Base-by-base conservation (phyloP, 2,888 invertebrate genomes). In the Philonicus albiceps region DNA sequence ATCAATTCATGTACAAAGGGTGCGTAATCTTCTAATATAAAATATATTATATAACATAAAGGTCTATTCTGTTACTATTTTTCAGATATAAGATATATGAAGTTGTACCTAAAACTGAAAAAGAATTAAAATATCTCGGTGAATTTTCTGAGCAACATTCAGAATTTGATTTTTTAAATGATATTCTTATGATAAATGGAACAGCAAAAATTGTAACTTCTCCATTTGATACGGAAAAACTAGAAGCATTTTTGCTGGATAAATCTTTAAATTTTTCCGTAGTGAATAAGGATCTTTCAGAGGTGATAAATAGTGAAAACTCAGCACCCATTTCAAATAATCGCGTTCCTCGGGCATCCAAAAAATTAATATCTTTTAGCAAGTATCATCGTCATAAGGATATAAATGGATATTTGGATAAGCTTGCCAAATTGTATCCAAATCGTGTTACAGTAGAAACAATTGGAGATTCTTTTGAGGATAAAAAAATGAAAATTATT, bases 391-490 rank as follows among this genome's bases (percentile, higher is more conserved):
- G 72, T 0, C 90, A 90, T 55, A 88, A 84, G 30, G 92, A 92
- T 93, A 93, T 95, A 49, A 92, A 93, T 87, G 91, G 90, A 0
- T 94, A 94, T 88, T 89, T 94, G 86, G 92, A 93, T 22, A 90
- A 91, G 16, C 89, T 95, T 75, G 93, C 93, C 0, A 86, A 86
- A 0, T 89, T 91, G 11, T 93, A 94, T 89, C 93, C 94, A 0
- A 88, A 92, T 11, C 90, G 94, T 3, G 94, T 93, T 0, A 93
- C 92, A 0, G 89, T 95, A 2, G 93, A 93, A 74, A 92, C 91
- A 11, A 93, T 95, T 75, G 96, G 96, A 0, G 91, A 90, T 81
- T 94, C 95, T 11, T 94, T 91, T 88, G 94, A 95, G 90, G 93
- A 93, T 0, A 93, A 95, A 0, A 13, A 22, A 31, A 64, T 83